Percentiles rank a stretch among this genome's conserved stretches.
phyloP scores from a whole-genome alignment of 2,113 vertebrate species.

The Alosa alosa region DNA sequence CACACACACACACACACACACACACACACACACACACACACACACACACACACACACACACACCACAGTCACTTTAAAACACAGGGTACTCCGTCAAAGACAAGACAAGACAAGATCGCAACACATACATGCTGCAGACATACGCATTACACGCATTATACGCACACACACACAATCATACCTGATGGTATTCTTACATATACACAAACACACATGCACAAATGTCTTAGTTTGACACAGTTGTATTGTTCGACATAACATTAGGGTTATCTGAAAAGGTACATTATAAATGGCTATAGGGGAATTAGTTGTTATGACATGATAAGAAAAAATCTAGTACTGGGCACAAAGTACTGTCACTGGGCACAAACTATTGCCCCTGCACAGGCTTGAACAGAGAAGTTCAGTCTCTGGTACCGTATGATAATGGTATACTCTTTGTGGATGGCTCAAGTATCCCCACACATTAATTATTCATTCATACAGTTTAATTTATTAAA shows the following conservation, averaged over 20 bases:
- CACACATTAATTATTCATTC: background rate
- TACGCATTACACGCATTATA: too few species aligned
- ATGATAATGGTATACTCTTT: background rate
- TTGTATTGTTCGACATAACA: background rate
- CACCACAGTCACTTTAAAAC: background rate
- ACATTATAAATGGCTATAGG: background rate
- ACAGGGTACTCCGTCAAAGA: background rate
- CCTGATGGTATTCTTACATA: too few species aligned
- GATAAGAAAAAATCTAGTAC: background rate
- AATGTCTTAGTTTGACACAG: background rate
- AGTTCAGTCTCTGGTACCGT: background rate
- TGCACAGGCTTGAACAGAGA: background rate
- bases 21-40: background rate
- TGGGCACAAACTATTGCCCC: background rate
- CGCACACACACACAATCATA: too few species aligned
- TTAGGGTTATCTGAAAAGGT: background rate
- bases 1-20: background rate
- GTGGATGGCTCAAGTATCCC: background rate
- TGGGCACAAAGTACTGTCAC: background rate
- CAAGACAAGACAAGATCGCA: too few species aligned
- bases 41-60: too few species aligned
- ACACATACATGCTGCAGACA: too few species aligned
- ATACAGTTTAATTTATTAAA: conserved; percentile 13
- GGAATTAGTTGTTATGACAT: background rate
- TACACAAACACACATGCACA: too few species aligned